These are phyloP conservation scores for Darevskia mixta DNA, from an alignment of 2,797 vertebrate species.

Conservation along the genomic window DNA sequence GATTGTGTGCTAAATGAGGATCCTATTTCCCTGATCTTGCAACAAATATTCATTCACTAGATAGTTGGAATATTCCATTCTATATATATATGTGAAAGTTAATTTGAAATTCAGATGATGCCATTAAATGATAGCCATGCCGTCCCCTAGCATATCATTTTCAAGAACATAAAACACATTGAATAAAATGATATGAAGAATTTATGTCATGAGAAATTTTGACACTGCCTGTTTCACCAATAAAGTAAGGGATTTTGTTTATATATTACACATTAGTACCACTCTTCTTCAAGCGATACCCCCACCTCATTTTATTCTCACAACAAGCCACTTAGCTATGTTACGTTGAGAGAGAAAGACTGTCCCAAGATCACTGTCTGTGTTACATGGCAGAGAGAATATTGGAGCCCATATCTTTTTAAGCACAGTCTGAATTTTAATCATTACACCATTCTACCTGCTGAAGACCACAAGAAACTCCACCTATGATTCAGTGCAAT, in stretches of 20 bases:
- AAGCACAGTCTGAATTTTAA: neutral
- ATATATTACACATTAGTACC: neutral
- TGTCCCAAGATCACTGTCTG: neutral
- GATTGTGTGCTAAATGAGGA: conserved; percentile 8
- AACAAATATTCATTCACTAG: neutral
- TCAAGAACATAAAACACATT: neutral
- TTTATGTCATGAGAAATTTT: neutral
- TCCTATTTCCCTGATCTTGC: conserved; percentile 22
- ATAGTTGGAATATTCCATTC: neutral
- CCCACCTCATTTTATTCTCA: neutral
- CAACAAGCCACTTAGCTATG: neutral
- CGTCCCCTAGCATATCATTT: neutral
- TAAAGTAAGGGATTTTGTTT: neutral
- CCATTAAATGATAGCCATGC: neutral
- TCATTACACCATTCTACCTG: neutral
- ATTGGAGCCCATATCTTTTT: neutral
- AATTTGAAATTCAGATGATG: conserved; percentile 9
- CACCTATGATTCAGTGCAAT: too few species aligned
- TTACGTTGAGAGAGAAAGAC: neutral
- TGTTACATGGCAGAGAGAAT: neutral
- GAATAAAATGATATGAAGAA: neutral
- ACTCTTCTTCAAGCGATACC: neutral
- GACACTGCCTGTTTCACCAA: neutral
- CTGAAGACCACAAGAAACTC: too few species aligned
- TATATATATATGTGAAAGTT: neutral